Conservation (phyloP, 2,888 invertebrate species). For the Lordiphosa fenestrarum region DNA sequence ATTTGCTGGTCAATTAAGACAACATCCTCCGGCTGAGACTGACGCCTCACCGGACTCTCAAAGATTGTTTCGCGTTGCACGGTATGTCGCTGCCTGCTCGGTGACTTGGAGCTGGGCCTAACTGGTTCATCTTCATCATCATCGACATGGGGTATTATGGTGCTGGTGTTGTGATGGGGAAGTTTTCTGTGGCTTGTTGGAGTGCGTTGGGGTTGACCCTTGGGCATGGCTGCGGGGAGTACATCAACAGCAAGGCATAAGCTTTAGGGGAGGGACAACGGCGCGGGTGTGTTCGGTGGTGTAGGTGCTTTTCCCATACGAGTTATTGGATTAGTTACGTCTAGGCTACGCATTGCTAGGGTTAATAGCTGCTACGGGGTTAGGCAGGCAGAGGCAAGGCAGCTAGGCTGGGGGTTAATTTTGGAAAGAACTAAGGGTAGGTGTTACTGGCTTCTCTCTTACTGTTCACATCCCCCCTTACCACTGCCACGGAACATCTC, state of each 20-base stretch:
- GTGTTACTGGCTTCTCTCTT: background rate
- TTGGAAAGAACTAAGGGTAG: background rate
- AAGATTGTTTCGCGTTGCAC: conserved; percentile 65
- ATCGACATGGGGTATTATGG: conserved; percentile 17
- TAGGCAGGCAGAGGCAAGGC: conserved; percentile 37
- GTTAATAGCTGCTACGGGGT: conserved; percentile 53
- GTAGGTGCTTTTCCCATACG: conserved; percentile 18
- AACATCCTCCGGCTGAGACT: conserved; percentile 32
- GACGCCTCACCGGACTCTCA: conserved; percentile 46
- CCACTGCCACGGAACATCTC: background rate
- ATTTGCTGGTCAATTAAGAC: conserved; percentile 48
- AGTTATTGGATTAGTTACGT: conserved; percentile 53
- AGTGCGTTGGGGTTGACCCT: conserved; percentile 52
- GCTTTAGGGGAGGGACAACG: conserved; percentile 27
- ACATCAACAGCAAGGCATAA: conserved; percentile 56
- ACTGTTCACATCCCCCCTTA: background rate
- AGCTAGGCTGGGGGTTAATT: conserved; percentile 8
- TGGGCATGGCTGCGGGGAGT: conserved; percentile 52
- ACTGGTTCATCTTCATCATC: conserved; percentile 16
- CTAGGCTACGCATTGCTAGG: conserved; percentile 23
- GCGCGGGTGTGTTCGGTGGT: conserved; percentile 25
- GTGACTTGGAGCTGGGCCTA: conserved; percentile 55
- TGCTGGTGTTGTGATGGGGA: conserved; percentile 24
- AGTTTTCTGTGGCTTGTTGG: conserved; percentile 47
- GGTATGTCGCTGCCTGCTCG: conserved; percentile 59